Conservation (phyloP, 2,113 vertebrate genomes). For the Myotis brandtii region DNA sequence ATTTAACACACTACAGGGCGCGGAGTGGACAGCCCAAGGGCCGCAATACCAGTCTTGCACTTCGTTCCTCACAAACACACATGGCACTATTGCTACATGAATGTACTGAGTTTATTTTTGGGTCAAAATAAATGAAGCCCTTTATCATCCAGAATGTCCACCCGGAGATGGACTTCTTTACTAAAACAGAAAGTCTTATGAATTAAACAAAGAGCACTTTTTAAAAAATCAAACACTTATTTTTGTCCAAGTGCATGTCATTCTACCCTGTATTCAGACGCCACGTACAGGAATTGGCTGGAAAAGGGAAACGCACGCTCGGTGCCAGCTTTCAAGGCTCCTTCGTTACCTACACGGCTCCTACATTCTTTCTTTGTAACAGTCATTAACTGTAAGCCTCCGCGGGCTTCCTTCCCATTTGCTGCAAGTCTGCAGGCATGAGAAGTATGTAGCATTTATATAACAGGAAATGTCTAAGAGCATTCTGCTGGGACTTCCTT, state of each 20-base stretch:
- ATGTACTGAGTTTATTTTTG: not conserved
- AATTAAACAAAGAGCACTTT: conserved; percentile 36
- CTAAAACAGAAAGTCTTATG: conserved; percentile 35
- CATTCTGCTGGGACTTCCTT: conserved; percentile 83
- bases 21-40: not conserved
- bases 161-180: not conserved
- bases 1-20: not conserved
- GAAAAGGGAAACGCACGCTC: not conserved
- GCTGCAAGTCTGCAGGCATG: conserved; percentile 72
- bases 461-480: conserved; percentile 84
- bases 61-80: not conserved
- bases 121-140: not conserved
- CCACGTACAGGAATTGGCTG: not conserved
- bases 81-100: not conserved
- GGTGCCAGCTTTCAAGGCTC: not conserved
- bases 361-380: conserved; percentile 58
- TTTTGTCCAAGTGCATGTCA: conserved; percentile 19
- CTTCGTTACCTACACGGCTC: conserved; percentile 13
- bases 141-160: not conserved
- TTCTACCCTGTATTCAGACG: not conserved
- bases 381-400: conserved; percentile 61
- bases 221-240: not conserved
- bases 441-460: conserved; percentile 80
- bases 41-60: accelerated
- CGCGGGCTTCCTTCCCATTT: conserved; percentile 46